Percentiles rank a stretch among this genome's conserved stretches.
These are phyloP conservation scores for Dreissena rostriformis DNA, from an alignment of 1,140 invertebrate genomes.

Conservation along the genomic window DNA sequence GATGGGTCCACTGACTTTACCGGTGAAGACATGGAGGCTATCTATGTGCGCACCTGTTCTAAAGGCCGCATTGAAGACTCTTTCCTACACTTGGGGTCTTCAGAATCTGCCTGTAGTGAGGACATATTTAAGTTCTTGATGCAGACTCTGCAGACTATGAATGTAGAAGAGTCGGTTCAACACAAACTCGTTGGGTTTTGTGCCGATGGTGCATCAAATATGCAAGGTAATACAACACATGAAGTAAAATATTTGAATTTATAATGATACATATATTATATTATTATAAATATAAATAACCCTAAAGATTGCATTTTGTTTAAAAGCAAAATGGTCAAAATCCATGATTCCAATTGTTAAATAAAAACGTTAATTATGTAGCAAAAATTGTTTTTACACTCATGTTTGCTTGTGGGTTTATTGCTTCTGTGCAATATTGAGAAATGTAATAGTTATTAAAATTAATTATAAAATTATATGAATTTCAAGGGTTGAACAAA, in stretches of 20 bases:
- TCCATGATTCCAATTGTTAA: too few species aligned
- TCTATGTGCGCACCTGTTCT: conserved; percentile 24
- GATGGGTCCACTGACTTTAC: conserved; percentile 54
- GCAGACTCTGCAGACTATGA: neutral
- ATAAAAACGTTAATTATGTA: conserved; percentile 2
- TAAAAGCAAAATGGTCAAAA: neutral
- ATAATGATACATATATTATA: neutral
- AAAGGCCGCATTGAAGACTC: conserved; percentile 29
- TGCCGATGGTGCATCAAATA: conserved; percentile 31
- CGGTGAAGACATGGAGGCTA: conserved; percentile 53
- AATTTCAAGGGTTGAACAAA: neutral
- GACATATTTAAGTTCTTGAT: conserved; percentile 15
- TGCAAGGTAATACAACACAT: conserved; percentile 21
- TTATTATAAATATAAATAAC: neutral
- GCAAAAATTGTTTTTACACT: neutral
- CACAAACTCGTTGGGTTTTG: conserved; percentile 8
- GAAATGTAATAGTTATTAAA: neutral
- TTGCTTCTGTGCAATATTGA: too few species aligned
- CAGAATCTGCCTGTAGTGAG: conserved; percentile 38
- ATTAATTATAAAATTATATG: neutral
- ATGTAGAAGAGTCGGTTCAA: neutral
- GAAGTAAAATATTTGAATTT: neutral
- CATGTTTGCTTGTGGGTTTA: neutral
- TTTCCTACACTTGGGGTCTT: conserved; percentile 31
- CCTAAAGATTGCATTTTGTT: neutral